A percentile compares a stretch with the other conserved stretches of the same genome.
These are phyloP conservation scores for Chouioia cunea DNA, from an alignment of 2,888 invertebrate species.

Conservation along the genomic window DNA sequence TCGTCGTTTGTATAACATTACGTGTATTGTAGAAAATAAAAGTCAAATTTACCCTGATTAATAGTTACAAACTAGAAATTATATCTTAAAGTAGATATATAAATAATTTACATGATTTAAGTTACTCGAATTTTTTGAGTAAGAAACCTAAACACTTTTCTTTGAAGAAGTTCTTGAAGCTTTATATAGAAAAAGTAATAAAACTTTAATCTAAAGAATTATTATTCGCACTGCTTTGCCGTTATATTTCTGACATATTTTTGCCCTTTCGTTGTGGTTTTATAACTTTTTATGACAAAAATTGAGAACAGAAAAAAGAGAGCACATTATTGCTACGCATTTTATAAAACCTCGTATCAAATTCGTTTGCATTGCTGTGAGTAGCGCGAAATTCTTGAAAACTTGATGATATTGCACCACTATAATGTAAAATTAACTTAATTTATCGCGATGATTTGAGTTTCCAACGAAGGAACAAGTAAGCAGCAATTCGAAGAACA, in stretches of 20 bases:
- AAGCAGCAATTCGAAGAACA: conserved; percentile 83
- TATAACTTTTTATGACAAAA: conserved; percentile 5
- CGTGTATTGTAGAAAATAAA: conserved; percentile 36
- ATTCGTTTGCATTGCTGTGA: conserved; percentile 23
- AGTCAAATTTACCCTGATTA: conserved; percentile 46
- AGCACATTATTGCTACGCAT: conserved; percentile 26
- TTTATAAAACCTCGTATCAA: conserved; percentile 6
- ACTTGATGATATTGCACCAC: too few relatives aligned
- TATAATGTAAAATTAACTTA: neutral
- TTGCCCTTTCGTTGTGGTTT: neutral
- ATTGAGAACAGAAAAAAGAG: conserved; percentile 33
- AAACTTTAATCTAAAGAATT: conserved; percentile 37
- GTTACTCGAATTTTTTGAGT: conserved; percentile 23
- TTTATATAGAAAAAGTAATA: conserved; percentile 22
- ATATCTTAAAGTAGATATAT: conserved; percentile 28
- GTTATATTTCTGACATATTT: neutral
- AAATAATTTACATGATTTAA: conserved; percentile 40
- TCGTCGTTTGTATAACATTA: conserved; percentile 35
- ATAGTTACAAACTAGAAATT: conserved; percentile 36
- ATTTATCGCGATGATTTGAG: conserved; percentile 82
- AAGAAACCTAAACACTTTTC: conserved; percentile 12
- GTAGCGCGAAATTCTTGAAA: conserved; percentile 18
- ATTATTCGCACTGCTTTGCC: conserved; percentile 22
- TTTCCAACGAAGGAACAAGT: conserved; percentile 89
- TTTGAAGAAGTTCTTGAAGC: conserved; percentile 18